A percentile compares a stretch with the other conserved stretches of the same genome.
These are phyloP conservation scores for Xiphorhynchus elegans DNA, from an alignment of 2,113 vertebrate genomes.

Conservation along the genomic window DNA sequence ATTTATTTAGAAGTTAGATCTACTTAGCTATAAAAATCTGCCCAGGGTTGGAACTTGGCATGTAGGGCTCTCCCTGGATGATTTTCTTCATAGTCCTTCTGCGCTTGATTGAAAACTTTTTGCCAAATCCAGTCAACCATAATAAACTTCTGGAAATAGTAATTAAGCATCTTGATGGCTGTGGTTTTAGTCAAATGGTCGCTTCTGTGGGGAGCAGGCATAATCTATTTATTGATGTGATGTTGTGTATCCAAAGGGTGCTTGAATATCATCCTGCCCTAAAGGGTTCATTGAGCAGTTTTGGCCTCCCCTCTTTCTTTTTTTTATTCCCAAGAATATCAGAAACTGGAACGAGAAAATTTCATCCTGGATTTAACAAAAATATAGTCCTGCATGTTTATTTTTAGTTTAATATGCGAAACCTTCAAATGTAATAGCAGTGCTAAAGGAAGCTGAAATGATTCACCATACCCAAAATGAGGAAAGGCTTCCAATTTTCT, in stretches of 20 bases:
- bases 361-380: neutral
- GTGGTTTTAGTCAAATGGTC: neutral
- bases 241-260: neutral
- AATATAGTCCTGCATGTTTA: neutral
- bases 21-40: slow-evolving; percentile 26
- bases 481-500: neutral
- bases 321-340: neutral
- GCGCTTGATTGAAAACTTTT: slow-evolving; percentile 26
- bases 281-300: neutral
- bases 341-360: neutral
- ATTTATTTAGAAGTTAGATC: slow-evolving; percentile 25
- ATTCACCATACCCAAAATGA: neutral
- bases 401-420: neutral
- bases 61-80: neutral
- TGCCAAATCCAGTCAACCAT: slow-evolving; percentile 11
- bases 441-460: neutral
- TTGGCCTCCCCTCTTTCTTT: neutral
- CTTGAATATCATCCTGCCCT: neutral
- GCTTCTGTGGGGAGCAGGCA: neutral
- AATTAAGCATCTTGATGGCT: neutral
- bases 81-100: slow-evolving; percentile 28
- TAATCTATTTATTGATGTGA: neutral
- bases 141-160: slow-evolving; percentile 33
- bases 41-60: neutral
- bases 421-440: neutral